phyloP scores from a whole-genome alignment of 2,797 vertebrate species.

The Sebastes matsubarae region DNA sequence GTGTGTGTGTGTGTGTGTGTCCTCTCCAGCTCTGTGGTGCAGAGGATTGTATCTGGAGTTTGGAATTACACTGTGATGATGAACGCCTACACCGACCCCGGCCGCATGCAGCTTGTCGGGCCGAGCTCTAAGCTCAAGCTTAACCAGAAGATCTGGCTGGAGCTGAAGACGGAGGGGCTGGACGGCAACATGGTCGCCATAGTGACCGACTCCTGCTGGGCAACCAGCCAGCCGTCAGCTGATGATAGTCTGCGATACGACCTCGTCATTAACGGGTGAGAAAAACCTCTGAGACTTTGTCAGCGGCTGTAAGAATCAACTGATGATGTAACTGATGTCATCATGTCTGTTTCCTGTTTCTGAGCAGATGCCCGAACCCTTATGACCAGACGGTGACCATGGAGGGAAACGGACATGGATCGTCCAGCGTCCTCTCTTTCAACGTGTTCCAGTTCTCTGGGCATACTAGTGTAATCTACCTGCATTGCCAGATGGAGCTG shows the following conservation, averaged over 20 bases:
- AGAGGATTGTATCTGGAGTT: neutral
- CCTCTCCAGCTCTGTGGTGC: neutral
- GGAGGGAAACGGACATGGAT: neutral
- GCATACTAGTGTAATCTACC: fast-evolving
- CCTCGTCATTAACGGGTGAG: neutral
- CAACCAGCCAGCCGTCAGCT: neutral
- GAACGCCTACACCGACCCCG: neutral
- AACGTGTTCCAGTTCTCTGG: neutral
- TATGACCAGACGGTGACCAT: neutral
- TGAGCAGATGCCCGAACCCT: neutral
- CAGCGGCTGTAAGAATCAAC: neutral
- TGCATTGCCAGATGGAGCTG: neutral
- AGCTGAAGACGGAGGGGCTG: neutral
- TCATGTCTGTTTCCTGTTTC: neutral
- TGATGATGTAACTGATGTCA: neutral
- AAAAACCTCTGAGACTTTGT: neutral
- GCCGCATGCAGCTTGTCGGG: fast-evolving
- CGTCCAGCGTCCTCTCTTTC: neutral
- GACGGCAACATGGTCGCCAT: neutral
- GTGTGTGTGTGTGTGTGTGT: neutral
- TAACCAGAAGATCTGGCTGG: neutral
- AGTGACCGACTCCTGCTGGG: neutral
- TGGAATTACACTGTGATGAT: neutral
- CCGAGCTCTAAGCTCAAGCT: fast-evolving
- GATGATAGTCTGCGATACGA: neutral